A percentile compares a stretch with the other conserved stretches of the same genome.
Conservation (phyloP, 2,888 invertebrate genomes). For the Adelognathus sp. region DNA sequence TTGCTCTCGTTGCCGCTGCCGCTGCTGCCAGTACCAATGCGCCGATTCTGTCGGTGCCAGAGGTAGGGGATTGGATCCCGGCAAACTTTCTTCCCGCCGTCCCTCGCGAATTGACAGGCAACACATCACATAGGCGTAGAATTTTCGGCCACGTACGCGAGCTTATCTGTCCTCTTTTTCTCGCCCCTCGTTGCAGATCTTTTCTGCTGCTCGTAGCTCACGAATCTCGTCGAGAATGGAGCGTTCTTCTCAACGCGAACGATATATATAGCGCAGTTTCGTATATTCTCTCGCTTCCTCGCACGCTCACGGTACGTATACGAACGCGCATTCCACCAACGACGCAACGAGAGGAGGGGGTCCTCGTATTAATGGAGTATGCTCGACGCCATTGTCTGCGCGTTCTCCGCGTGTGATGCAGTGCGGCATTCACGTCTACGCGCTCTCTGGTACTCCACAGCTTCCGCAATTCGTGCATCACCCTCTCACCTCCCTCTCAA, state of each 20-base stretch:
- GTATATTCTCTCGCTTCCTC: neutral
- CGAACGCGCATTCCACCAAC: constrained; percentile 1
- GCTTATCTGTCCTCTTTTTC: constrained; percentile 11
- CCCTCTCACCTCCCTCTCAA: neutral
- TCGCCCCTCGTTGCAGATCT: neutral
- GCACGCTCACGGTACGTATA: neutral
- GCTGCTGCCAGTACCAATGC: constrained; percentile 43
- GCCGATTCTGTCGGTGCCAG: constrained; percentile 44
- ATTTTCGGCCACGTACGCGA: constrained; percentile 41
- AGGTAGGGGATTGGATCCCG: constrained; percentile 45
- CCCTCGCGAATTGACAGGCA: constrained; percentile 77
- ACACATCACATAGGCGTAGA: constrained; percentile 75
- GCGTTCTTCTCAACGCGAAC: neutral
- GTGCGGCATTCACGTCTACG: constrained; percentile 62
- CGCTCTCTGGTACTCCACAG: constrained; percentile 31
- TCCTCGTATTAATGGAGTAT: constrained; percentile 64
- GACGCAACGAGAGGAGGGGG: constrained; percentile 11
- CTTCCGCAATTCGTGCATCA: constrained; percentile 4
- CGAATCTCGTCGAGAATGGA: neutral
- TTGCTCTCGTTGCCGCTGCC: constrained; percentile 48
- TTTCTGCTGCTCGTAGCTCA: neutral
- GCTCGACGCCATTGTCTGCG: constrained; percentile 66
- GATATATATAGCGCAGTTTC: neutral
- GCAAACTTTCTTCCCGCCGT: constrained; percentile 76
- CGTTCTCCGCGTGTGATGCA: constrained; percentile 61